Percentiles rank a stretch among this genome's conserved stretches.
phyloP scores from a whole-genome alignment of 2,797 vertebrate genomes.

The Sternarchorhynchus goeldii region DNA sequence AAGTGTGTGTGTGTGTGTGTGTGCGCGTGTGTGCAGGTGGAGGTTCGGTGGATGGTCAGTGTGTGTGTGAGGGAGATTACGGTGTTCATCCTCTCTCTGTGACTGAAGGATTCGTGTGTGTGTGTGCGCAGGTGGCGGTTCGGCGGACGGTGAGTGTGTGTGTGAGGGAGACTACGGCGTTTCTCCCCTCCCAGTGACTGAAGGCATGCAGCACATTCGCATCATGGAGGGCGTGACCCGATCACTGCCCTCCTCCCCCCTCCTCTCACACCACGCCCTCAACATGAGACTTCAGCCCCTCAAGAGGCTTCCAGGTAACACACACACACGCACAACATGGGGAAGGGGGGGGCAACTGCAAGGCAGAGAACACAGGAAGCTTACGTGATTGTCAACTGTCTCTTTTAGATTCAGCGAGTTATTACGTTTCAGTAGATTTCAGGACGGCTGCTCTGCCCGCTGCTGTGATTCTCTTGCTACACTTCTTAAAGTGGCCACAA shows the following conservation, averaged over 20 bases:
- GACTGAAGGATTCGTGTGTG: background rate
- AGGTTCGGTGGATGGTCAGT: background rate
- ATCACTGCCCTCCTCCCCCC: conserved; percentile 88
- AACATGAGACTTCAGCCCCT: conserved; percentile 87
- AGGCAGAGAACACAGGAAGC: background rate
- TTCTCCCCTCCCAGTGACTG: conserved; percentile 81
- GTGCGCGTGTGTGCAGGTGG: no score
- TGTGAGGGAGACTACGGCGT: conserved; percentile 80
- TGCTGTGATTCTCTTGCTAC: background rate
- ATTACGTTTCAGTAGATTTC: background rate
- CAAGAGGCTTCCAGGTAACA: conserved; percentile 87
- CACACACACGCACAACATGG: conserved; percentile 6
- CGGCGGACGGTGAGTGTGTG: conserved; percentile 73
- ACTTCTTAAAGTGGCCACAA: conserved; percentile 45
- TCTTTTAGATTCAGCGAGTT: background rate
- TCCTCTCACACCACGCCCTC: conserved; percentile 89
- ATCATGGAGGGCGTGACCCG: conserved; percentile 91
- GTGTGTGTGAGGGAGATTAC: background rate
- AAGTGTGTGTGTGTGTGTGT: conserved; percentile 3
- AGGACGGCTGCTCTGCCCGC: background rate
- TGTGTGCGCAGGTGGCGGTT: conserved; percentile 49
- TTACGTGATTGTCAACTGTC: background rate
- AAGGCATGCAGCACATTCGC: conserved; percentile 92
- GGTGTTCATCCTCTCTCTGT: background rate
- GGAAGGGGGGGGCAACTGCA: no score